Evolutionary conservation across 2,797 vertebrate species (phyloP).

Genomic region (Ispidina picta): DNA sequence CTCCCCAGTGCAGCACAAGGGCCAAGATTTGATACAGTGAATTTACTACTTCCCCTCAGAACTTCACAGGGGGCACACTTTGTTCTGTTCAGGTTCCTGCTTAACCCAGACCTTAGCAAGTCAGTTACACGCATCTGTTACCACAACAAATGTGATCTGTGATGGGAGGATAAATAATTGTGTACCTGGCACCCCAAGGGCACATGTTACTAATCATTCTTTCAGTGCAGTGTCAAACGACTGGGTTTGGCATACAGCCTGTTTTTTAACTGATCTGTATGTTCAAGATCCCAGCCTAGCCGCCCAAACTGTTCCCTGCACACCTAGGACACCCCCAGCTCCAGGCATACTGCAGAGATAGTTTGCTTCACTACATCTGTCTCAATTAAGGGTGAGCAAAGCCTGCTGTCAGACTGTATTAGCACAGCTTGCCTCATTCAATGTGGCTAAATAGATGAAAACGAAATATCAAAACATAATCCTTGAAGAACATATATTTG

Average conservation of each 20-base stretch:
- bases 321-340: neutral
- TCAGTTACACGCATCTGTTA: neutral
- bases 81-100: neutral
- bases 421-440: neutral
- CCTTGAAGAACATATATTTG: neutral
- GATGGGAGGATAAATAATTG: slow-evolving; percentile 1
- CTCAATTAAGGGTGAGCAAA: neutral
- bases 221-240: neutral
- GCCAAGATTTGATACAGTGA: neutral
- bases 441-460: neutral
- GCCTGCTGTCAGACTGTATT: neutral
- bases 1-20: neutral
- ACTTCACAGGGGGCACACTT: neutral
- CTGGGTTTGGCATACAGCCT: slow-evolving; percentile 39
- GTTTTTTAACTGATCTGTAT: neutral
- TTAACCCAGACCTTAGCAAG: neutral
- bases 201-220: neutral
- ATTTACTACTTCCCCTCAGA: neutral
- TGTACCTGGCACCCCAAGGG: neutral
- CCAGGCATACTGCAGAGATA: neutral
- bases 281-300: neutral
- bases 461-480: neutral
- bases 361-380: neutral
- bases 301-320: neutral
- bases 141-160: neutral